A percentile compares a stretch with the other conserved stretches of the same genome.
Conservation (phyloP, 2,113 vertebrate genomes). For the Trematocara variabile region DNA sequence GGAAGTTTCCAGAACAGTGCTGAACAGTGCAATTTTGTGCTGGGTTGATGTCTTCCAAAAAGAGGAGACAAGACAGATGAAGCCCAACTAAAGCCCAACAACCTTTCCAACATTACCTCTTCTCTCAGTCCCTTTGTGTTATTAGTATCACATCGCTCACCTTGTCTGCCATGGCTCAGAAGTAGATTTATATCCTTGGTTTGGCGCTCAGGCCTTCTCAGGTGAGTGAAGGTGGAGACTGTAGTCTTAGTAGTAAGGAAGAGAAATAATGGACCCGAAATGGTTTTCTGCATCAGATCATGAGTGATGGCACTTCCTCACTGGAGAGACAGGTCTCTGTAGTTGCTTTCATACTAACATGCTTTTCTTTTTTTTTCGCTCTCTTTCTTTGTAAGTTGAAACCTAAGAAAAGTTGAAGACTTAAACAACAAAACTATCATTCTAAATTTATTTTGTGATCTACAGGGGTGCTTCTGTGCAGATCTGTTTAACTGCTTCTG, state of each 20-base stretch:
- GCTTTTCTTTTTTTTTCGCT: not conserved
- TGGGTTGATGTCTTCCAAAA: not conserved
- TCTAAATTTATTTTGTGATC: not conserved
- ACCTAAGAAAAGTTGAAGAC: not conserved
- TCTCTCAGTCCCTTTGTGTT: constrained; percentile 20
- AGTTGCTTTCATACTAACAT: constrained; percentile 4
- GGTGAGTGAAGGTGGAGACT: constrained; percentile 32
- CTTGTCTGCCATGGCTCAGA: constrained; percentile 34
- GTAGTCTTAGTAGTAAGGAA: constrained; percentile 29
- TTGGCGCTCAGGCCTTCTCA: constrained; percentile 33
- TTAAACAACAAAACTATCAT: not conserved
- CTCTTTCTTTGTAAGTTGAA: not conserved
- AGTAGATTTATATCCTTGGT: constrained; percentile 58
- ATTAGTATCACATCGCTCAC: constrained; percentile 47
- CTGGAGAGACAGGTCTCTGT: constrained; percentile 6
- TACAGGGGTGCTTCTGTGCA: not conserved
- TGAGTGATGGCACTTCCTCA: constrained; percentile 36
- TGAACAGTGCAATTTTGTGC: not conserved
- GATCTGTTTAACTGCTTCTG: not conserved
- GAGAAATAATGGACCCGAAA: constrained; percentile 46
- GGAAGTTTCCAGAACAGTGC: not conserved
- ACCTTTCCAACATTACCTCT: constrained; percentile 2
- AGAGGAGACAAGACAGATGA: constrained; percentile 24
- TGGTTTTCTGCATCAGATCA: constrained; percentile 45
- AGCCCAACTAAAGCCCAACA: constrained; percentile 17